A percentile compares a stretch with the other conserved stretches of the same genome.
Conservation (phyloP, 1,140 invertebrate genomes). For the Drosophila subobscura region DNA sequence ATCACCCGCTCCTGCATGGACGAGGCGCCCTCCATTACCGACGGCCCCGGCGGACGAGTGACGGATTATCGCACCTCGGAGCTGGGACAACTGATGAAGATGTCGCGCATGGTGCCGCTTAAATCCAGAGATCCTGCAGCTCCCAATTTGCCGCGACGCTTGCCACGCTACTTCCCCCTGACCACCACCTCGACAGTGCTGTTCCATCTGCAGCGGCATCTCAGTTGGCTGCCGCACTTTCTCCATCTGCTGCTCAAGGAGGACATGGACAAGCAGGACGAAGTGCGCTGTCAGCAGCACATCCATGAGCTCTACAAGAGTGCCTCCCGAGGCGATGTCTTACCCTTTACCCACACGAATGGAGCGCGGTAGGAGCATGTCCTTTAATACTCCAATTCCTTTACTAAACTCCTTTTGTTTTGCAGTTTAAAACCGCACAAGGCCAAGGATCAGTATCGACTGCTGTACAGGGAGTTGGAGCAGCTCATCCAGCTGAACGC, state of each 20-base stretch:
- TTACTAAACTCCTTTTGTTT: not conserved
- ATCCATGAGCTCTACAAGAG: slow-evolving; percentile 92
- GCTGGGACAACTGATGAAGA: slow-evolving; percentile 94
- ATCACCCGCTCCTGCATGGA: slow-evolving; percentile 94
- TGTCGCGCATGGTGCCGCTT: slow-evolving; percentile 91
- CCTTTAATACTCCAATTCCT: not conserved
- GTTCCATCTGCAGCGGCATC: slow-evolving; percentile 87
- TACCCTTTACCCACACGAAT: slow-evolving; percentile 87
- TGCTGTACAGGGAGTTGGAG: slow-evolving; percentile 95
- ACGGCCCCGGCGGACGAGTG: slow-evolving; percentile 95
- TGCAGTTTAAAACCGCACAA: slow-evolving; percentile 83
- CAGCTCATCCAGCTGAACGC: slow-evolving; percentile 90
- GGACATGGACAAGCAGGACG: slow-evolving; percentile 92
- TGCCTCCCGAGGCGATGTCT: slow-evolving; percentile 92
- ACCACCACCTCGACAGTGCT: slow-evolving; percentile 90
- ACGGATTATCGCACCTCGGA: slow-evolving; percentile 95
- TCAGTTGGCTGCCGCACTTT: slow-evolving; percentile 92
- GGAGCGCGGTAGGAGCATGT: slow-evolving; percentile 84
- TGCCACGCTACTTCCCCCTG: slow-evolving; percentile 96
- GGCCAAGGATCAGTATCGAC: slow-evolving; percentile 92
- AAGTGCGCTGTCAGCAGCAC: slow-evolving; percentile 94
- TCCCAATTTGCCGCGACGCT: slow-evolving; percentile 87
- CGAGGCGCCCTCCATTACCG: slow-evolving; percentile 97
- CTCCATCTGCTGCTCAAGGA: slow-evolving; percentile 93
- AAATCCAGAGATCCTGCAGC: slow-evolving; percentile 83